Percentiles rank a stretch among this genome's conserved stretches.
Conservation (phyloP, 2,797 vertebrate genomes). For the Xiphophorus birchmanni region DNA sequence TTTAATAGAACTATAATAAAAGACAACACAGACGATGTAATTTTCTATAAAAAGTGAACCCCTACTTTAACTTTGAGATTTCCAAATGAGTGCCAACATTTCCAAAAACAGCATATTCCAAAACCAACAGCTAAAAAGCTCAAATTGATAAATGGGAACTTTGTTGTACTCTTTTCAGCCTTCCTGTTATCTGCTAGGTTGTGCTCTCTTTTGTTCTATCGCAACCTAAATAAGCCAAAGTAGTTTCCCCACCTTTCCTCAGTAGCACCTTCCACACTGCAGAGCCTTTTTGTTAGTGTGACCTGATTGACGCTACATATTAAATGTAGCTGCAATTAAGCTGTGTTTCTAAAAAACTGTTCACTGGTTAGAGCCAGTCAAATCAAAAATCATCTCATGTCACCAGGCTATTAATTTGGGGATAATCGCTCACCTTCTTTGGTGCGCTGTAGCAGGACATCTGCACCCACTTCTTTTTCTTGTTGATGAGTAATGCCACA, state of each 20-base stretch:
- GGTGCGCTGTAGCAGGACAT: conserved; percentile 87
- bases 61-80: neutral
- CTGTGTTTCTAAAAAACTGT: neutral
- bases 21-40: neutral
- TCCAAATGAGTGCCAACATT: neutral
- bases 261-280: neutral
- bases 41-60: neutral
- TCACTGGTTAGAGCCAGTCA: neutral
- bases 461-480: conserved; percentile 86
- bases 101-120: neutral
- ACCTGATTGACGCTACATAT: neutral
- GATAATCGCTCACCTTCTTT: conserved; percentile 78
- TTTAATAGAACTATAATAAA: neutral
- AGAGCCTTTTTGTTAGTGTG: neutral
- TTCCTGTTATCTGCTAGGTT: neutral
- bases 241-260: neutral
- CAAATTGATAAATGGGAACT: neutral
- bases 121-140: neutral
- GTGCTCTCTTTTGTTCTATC: neutral
- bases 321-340: neutral
- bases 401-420: neutral
- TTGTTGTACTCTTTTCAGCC: neutral
- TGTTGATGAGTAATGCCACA: conserved; percentile 80
- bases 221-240: neutral
- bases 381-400: neutral